Evolutionary conservation across 2,888 invertebrate species (phyloP).

Genomic region (Eremobia ochroleuca): DNA sequence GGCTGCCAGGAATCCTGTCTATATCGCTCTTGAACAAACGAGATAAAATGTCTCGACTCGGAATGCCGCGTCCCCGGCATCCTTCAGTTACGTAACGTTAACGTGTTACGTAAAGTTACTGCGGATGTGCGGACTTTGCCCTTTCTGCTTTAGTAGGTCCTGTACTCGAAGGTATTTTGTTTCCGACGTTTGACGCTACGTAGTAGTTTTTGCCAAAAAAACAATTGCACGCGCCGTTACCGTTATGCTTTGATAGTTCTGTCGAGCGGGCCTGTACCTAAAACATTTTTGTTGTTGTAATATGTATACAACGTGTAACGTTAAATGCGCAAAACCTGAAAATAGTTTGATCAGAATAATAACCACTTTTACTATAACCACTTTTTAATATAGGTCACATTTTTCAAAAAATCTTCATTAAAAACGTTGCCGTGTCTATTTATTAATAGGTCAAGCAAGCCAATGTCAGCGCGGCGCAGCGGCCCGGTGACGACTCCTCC

Average conservation of each 20-base stretch:
- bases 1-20: conserved; percentile 53
- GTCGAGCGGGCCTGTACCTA: background rate
- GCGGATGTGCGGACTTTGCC: conserved; percentile 33
- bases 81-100: conserved; percentile 15
- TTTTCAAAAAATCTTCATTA: too few species aligned
- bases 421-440: too few species aligned
- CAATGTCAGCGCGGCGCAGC: too few species aligned
- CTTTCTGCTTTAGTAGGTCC: background rate
- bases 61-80: background rate
- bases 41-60: conserved; percentile 9
- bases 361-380: too few species aligned
- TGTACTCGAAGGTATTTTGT: background rate
- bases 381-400: too few species aligned
- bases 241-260: background rate
- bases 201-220: background rate
- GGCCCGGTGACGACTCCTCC: too few species aligned
- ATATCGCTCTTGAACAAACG: too few species aligned
- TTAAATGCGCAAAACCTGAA: too few species aligned
- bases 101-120: conserved; percentile 26
- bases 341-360: too few species aligned
- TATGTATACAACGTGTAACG: too few species aligned
- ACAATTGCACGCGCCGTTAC: background rate
- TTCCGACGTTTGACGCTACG: background rate
- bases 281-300: conserved; percentile 1
- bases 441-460: too few species aligned